Base-by-base conservation (phyloP, 2,888 invertebrate genomes). In the Allophyes oxyacanthae region DNA sequence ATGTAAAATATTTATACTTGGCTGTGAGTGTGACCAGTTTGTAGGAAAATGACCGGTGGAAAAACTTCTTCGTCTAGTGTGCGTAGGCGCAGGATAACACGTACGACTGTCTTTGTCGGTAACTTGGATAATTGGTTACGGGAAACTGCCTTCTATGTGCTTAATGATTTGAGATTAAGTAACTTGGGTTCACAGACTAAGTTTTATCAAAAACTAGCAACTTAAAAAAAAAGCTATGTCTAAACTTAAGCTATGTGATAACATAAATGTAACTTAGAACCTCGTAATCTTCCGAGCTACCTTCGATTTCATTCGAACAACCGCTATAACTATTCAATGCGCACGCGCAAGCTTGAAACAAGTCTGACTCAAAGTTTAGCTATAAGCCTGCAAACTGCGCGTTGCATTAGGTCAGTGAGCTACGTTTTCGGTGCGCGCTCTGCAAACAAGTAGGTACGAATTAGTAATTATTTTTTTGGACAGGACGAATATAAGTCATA, bases 401-500 rank as follows among this genome's bases (percentile, higher is more conserved):
- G 28, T 32, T 74, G 59, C 54, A 71, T 61, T 72, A 55, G 61
- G 61, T 72, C 53, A 67, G 64, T 60, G 45, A 64, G 56, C 41
- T 65, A 59, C 14, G 56, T 56, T 62, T 69, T 63, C 15, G 48
- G 57, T 45, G 34, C 20, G 36, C n/a, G 44, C 32, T 49, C 48
- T 48, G 25, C 37, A 14, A 15, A n/a, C 34, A 26, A 43, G 45
- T 62, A 58, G 41, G 41, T 49, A 46, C 36, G 44, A 46, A 15
- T 37, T 49, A 57, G 45, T 56, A 58, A 50, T 65, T 64, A n/a
- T n/a, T 75, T 78, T 80, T 77, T 77, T 66, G 40, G 49, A 50
- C 70, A 73, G 79, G 79, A 65, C 81, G 67, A 77, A 71, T 78
- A 73, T 76, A 86, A 85, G 85, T 85, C 82, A 83, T 83, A 83